Evolutionary conservation across 2,113 vertebrate species (phyloP).

Genomic region (Chauna torquata): DNA sequence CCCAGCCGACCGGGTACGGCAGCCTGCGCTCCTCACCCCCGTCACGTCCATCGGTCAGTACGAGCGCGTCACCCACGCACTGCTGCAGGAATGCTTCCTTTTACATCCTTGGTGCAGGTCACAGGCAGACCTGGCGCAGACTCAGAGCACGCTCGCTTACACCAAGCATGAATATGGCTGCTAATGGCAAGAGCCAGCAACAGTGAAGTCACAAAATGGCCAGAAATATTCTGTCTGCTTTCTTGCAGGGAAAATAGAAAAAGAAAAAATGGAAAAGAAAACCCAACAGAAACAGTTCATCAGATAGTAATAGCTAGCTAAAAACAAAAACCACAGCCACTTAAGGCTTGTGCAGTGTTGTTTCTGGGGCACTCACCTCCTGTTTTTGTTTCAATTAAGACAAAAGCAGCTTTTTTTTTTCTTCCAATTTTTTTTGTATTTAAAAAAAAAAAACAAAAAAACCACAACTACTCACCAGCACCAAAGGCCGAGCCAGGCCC

Average conservation of each 20-base stretch:
- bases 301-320: neutral
- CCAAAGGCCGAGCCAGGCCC: neutral
- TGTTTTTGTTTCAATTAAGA: constrained; percentile 18
- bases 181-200: neutral
- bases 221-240: neutral
- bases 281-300: neutral
- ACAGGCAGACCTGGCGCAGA: neutral
- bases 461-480: neutral
- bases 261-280: neutral
- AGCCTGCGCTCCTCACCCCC: neutral
- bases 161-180: accelerated
- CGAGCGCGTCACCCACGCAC: neutral
- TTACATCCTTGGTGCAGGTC: neutral
- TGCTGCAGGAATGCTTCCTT: neutral
- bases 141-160: accelerated
- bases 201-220: neutral
- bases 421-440: neutral
- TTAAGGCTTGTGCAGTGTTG: neutral
- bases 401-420: neutral
- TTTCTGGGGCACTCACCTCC: constrained; percentile 18
- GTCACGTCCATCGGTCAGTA: neutral
- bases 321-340: constrained; percentile 53
- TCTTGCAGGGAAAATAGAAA: neutral
- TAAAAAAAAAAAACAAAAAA: neutral
- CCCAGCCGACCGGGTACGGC: accelerated